These are phyloP conservation scores for Pseudopodoces humilis DNA, from an alignment of 2,113 vertebrate genomes.

Conservation along the genomic window DNA sequence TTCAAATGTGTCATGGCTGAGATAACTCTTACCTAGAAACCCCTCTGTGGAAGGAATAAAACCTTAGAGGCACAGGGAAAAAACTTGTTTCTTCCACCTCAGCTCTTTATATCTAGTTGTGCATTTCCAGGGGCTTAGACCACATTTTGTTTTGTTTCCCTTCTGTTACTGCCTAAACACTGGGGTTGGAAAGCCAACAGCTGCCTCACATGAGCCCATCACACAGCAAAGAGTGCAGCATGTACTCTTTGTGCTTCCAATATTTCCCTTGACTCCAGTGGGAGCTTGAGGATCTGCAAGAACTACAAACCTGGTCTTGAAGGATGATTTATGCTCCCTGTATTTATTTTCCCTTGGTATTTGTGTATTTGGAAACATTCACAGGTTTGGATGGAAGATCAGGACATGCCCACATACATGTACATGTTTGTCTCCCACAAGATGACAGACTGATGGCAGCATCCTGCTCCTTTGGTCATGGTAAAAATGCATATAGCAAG, in stretches of 20 bases:
- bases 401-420: rapidly evolving
- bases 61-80: not conserved
- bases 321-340: not conserved
- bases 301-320: not conserved
- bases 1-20: not conserved
- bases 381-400: not conserved
- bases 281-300: not conserved
- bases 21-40: not conserved
- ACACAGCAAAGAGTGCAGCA: not conserved
- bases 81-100: not conserved
- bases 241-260: not conserved
- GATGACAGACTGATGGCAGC: not conserved
- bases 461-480: not conserved
- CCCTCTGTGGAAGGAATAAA: not conserved
- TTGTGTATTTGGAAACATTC: not conserved
- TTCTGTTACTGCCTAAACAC: not conserved
- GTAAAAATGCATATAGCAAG: not conserved
- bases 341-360: not conserved
- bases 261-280: not conserved
- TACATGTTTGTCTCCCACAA: not conserved
- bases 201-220: not conserved
- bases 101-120: not conserved
- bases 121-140: not conserved
- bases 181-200: not conserved
- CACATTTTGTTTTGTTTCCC: not conserved